Evolutionary conservation across 2,888 invertebrate species (phyloP), one percentile per base, ranked within the genome.

Genomic region (Lordiphosa fenestrarum): DNA sequence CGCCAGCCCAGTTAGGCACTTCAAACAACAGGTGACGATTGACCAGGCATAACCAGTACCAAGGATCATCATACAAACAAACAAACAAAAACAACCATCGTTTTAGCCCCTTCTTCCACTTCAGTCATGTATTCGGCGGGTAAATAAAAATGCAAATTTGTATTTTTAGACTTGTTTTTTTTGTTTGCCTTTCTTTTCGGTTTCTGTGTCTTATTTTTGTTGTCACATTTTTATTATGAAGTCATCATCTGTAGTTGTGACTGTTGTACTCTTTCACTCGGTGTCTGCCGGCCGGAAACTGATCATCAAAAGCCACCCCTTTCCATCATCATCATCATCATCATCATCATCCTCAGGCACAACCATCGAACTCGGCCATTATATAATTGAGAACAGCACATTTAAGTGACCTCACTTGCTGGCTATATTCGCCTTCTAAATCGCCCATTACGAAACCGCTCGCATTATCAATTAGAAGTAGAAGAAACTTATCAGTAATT

Each of bases 111-210:
- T 25, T 25, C 25, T 25, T 6, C 25, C 6, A 5, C 25, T 66
- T 71, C 25, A 44, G 30, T 23, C 53, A 87, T 87, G 87, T 87
- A 87, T 82, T 86, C 88, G 57, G 87, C 88, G 73, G 87, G 87
- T 87, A 87, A 88, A 80, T 86, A 87, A 65, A 7, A 38, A 38
- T 15, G 13, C 19, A 21, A 19, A 15, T 13, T 42, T n/a, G 35
- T 25, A 39, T 53, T 39, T 23, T 5, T 35, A 30, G 15, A 44
- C 40, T 50, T 39, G 39, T 56, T 49, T 62, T 35, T n/a, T 10
- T 39, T 44, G 1, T 15, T 15, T 15, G 15, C 15, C 15, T 15
- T 15, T 15, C 15, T 15, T 1, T 15, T n/a, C n/a, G n/a, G 13
- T 60, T 5, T 54, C n/a, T 48, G 50, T 38, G 30, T 7, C 10